These are phyloP conservation scores for Paracanthobrama guichenoti DNA, from an alignment of 2,113 vertebrate genomes.

Conservation along the genomic window DNA sequence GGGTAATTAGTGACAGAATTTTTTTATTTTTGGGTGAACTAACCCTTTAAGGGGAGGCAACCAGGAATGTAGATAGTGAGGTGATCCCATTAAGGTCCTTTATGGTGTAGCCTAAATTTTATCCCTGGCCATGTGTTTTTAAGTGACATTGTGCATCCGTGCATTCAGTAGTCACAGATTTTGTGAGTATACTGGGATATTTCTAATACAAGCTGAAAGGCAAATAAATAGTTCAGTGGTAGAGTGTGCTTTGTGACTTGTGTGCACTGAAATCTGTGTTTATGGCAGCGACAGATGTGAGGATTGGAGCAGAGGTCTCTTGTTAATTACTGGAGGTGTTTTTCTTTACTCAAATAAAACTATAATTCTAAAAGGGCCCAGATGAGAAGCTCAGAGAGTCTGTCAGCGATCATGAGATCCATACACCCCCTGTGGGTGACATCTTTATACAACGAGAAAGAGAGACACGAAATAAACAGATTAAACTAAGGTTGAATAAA, in stretches of 20 bases:
- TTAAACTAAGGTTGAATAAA: neutral
- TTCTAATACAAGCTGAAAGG: neutral
- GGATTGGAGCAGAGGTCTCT: neutral
- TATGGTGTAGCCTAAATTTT: neutral
- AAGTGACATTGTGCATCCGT: neutral
- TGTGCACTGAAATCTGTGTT: slow-evolving; percentile 14
- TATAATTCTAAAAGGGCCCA: neutral
- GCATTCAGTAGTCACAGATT: neutral
- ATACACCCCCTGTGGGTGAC: neutral
- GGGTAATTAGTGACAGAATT: neutral
- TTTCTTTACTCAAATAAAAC: slow-evolving; percentile 12
- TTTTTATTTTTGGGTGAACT: neutral
- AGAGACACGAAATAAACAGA: neutral
- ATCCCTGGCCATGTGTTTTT: neutral
- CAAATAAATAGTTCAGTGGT: slow-evolving; percentile 5
- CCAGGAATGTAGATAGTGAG: neutral
- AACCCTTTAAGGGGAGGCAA: neutral
- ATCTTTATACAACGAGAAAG: neutral
- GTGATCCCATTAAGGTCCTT: neutral
- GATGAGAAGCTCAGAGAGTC: neutral
- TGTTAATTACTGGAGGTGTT: slow-evolving; percentile 11
- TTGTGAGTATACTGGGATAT: neutral
- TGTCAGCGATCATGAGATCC: slow-evolving; percentile 6
- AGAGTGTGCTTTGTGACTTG: slow-evolving; percentile 1
- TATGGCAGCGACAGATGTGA: neutral